Base-by-base conservation (phyloP, 2,888 invertebrate genomes). In the Caenorhabditis afra region DNA sequence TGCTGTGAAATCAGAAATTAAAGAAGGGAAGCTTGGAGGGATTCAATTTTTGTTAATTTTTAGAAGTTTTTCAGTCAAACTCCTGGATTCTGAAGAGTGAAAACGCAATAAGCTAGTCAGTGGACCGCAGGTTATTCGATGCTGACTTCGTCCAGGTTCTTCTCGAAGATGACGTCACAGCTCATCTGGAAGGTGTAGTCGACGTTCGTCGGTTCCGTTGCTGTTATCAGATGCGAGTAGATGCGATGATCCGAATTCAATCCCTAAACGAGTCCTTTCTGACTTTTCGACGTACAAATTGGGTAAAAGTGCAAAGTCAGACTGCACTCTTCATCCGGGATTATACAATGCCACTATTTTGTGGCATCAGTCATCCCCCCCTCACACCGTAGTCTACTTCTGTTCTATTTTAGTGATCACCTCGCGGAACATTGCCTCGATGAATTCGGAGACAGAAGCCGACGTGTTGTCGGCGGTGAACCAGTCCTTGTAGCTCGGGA, bases 101-200 rank as follows among this genome's bases (percentile, higher is more conserved):
- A n/a, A n/a, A n/a, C n/a, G n/a, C n/a, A n/a, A n/a, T n/a, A n/a
- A n/a, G n/a, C n/a, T n/a, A n/a, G n/a, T n/a, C n/a, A n/a, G n/a
- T n/a, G n/a, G n/a, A n/a, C n/a, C n/a, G n/a, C n/a, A n/a, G n/a
- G n/a, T 64, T 64, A 79, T 23, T 73, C 73, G 2, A 79, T 49
- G 16, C 53, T 64, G 12, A 29, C 20, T 2, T 58, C 50, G 3
- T 73, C 67, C 14, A 74, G 11, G 39, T 71, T 73, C 59, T 78
- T 77, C 41, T 79, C 71, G 18, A 82, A 71, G 16, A 82, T 77
- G 64, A 82, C 79, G 47, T 80, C 78, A 50, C 82, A 82, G 41
- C 77, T 68, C 23, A 74, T 35, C 5, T 44, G 65, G 50, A 82
- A 82, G 12, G 77, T 77, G 59, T 52, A 73, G 18, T 82, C 80